Evolutionary conservation across 2,113 vertebrate species (phyloP).

Genomic region (Rutilus rutilus): DNA sequence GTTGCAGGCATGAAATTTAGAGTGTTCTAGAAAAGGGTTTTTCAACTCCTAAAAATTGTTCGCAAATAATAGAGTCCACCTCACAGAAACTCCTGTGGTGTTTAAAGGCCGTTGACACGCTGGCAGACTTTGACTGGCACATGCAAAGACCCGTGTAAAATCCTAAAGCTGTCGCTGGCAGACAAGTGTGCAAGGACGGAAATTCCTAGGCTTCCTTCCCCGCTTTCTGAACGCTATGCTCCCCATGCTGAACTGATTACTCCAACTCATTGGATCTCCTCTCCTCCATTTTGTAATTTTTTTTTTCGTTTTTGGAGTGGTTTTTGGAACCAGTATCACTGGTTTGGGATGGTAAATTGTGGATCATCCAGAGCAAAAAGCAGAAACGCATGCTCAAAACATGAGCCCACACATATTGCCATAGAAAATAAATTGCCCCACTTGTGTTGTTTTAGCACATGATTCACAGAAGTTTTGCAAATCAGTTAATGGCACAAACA

Average conservation of each 20-base stretch:
- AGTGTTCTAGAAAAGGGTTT: background rate
- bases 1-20: background rate
- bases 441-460: background rate
- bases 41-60: background rate
- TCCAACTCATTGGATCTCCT: background rate
- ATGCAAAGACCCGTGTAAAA: slow-evolving; percentile 33
- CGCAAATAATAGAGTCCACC: background rate
- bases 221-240: slow-evolving; percentile 22
- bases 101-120: slow-evolving; percentile 20
- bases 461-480: background rate
- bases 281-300: background rate
- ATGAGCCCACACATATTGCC: background rate
- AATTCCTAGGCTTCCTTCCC: slow-evolving; percentile 38
- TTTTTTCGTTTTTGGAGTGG: no score
- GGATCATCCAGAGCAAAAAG: background rate
- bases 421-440: background rate
- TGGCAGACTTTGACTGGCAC: slow-evolving; percentile 46
- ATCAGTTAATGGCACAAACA: no score
- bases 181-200: slow-evolving; percentile 25
- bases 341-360: background rate
- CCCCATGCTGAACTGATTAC: slow-evolving; percentile 38
- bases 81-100: background rate
- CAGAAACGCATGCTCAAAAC: background rate
- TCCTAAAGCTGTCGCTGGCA: slow-evolving; percentile 13
- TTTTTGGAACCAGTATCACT: no score